phyloP scores from a whole-genome alignment of 2,888 invertebrate species.

The Atethmia centrago region DNA sequence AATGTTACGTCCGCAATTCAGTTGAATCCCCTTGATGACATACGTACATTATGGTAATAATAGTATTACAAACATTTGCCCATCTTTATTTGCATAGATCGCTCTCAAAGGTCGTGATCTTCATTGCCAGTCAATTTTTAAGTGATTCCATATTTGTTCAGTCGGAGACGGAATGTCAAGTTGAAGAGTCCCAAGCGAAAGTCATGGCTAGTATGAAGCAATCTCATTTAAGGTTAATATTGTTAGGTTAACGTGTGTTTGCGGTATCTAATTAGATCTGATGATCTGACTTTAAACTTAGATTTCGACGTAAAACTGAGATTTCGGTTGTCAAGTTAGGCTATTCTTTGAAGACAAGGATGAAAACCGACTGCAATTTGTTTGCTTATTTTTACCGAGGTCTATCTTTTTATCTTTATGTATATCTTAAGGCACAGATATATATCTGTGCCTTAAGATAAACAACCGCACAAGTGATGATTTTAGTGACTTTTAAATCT shows the following conservation, averaged over 20 bases:
- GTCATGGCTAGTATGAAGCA: conserved; percentile 66
- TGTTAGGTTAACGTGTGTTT: conserved; percentile 9
- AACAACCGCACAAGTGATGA: too few species aligned
- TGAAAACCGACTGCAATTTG: not conserved
- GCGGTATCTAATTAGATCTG: conserved; percentile 4
- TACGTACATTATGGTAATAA: conserved; percentile 54
- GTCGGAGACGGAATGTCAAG: conserved; percentile 76
- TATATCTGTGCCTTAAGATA: too few species aligned
- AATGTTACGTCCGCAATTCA: conserved; percentile 36
- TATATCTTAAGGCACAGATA: too few species aligned
- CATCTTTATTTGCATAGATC: conserved; percentile 76
- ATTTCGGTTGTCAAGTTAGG: not conserved
- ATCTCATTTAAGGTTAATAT: conserved; percentile 37
- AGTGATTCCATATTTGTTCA: conserved; percentile 76
- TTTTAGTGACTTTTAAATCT: too few species aligned
- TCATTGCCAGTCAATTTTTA: conserved; percentile 77
- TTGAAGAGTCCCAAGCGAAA: conserved; percentile 69
- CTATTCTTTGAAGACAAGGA: not conserved
- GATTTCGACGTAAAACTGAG: conserved; percentile 1
- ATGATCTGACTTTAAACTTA: not conserved
- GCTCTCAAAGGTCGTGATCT: conserved; percentile 79
- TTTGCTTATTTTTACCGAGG: not conserved
- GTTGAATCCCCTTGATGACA: conserved; percentile 50
- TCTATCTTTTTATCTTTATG: too few species aligned
- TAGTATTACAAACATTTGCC: conserved; percentile 77